Evolutionary conservation across 2,888 invertebrate genomes (phyloP), one percentile per base, ranked within the genome.

Genomic region (Tetanocera ferruginea): DNA sequence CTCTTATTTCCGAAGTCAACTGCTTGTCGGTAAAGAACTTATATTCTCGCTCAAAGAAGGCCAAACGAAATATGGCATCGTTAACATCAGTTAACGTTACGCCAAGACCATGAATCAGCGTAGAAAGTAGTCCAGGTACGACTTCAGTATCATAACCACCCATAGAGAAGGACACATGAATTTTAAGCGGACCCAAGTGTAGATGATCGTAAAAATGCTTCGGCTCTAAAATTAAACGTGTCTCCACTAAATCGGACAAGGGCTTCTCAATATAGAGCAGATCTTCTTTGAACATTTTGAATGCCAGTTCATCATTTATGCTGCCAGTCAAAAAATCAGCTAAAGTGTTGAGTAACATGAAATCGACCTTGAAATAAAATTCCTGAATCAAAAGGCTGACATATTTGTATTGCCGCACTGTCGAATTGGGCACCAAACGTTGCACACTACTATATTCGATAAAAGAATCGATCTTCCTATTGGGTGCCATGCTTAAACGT

Each of bases 21-120:
- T 98, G 97, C 78, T 93, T 93, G 84, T 96, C 95, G 0, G 96
- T 97, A 86, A 98, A 93, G 91, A 99, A 99, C 81, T 93, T 93
- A 89, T 95, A 96, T 83, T 94, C 94, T 37, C 96, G 92, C 90
- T 99, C 97, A 89, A 99, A 98, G 90, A 95, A 99, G 0, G 97
- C 97, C 85, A 99, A 91, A 28, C 89, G 88, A 91, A 99, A 98
- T 25, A 99, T 95, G 69, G 99, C 98, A 90, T 99, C 99, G 86
- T 99, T 97, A 87, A 99, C 94, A 90, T 99, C 99, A 0, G 99
- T 99, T 64, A 99, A 90, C 0, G 99, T 99, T 11, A 99, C 98
- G 11, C 99, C 99, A 71, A 99, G 95, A 86, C 98, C 97, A 90
- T 98, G 98, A 67, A 99, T 91, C 78, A 99, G 90, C 1, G 98